Conservation (phyloP, 1,140 invertebrate species). For the Papilio xuthus region DNA sequence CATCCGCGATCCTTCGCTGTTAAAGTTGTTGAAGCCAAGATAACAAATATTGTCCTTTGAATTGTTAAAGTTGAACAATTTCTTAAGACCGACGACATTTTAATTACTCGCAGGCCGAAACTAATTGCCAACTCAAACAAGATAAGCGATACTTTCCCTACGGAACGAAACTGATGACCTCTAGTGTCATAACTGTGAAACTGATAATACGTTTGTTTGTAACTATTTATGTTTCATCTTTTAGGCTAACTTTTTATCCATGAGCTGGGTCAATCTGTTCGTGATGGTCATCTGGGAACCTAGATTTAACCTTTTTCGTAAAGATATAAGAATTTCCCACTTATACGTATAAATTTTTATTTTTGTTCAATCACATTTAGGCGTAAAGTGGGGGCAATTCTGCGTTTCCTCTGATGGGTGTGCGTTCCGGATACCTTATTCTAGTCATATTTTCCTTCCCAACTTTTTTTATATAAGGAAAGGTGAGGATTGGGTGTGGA, state of each 20-base stretch:
- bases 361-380: no score
- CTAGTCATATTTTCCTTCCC: no score
- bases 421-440: no score
- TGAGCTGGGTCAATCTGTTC: no score
- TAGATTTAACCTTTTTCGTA: no score
- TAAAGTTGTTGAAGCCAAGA: not conserved
- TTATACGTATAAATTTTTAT: no score
- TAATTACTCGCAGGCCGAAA: slow-evolving; percentile 14
- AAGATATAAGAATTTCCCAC: no score
- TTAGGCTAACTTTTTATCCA: not conserved
- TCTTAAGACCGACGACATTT: slow-evolving; percentile 22
- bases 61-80: slow-evolving; percentile 21
- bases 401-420: no score
- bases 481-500: no score
- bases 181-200: not conserved
- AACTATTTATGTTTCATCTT: not conserved
- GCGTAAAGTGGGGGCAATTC: no score
- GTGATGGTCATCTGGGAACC: no score
- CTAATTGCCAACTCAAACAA: slow-evolving; percentile 13
- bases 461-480: no score
- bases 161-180: not conserved
- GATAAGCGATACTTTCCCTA: slow-evolving; percentile 11
- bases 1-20: not conserved
- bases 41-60: slow-evolving; percentile 2
- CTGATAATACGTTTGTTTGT: not conserved